phyloP scores from a whole-genome alignment of 1,140 invertebrate species.

The Zaprionus ornatus region DNA sequence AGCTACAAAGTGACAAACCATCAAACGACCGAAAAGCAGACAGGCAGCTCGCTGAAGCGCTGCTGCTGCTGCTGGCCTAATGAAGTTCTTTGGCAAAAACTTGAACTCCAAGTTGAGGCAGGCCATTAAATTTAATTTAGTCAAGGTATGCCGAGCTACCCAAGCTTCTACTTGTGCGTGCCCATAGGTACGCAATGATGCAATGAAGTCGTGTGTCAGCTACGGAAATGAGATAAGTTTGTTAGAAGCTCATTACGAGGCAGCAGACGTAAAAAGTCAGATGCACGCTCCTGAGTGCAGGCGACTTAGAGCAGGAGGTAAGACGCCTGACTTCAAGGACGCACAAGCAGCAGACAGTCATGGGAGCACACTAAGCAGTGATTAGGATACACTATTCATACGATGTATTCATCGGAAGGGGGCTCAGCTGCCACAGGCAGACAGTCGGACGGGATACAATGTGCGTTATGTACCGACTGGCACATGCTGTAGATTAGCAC shows the following conservation, averaged over 20 bases:
- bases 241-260: slow-evolving; percentile 35
- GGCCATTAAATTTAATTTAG: slow-evolving; percentile 73
- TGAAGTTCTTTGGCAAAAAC: slow-evolving; percentile 59
- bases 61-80: slow-evolving; percentile 42
- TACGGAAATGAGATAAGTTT: slow-evolving; percentile 68
- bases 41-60: slow-evolving; percentile 9
- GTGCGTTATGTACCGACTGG: slow-evolving; percentile 14
- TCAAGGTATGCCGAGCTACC: slow-evolving; percentile 45
- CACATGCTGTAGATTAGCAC: slow-evolving; percentile 41
- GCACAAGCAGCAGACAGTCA: neutral
- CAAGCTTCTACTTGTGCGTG: neutral
- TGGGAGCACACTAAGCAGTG: neutral
- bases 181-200: neutral
- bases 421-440: neutral
- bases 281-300: slow-evolving; percentile 11
- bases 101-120: slow-evolving; percentile 26
- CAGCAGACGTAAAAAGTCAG: slow-evolving; percentile 13
- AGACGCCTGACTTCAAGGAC: neutral
- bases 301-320: neutral
- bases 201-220: slow-evolving; percentile 18
- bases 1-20: slow-evolving; percentile 34
- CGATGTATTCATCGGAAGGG: neutral
- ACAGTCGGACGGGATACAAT: neutral
- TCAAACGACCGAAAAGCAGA: slow-evolving; percentile 19
- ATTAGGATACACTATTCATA: neutral